Evolutionary conservation across 2,797 vertebrate genomes (phyloP).

Genomic region (Pelodytes ibericus): DNA sequence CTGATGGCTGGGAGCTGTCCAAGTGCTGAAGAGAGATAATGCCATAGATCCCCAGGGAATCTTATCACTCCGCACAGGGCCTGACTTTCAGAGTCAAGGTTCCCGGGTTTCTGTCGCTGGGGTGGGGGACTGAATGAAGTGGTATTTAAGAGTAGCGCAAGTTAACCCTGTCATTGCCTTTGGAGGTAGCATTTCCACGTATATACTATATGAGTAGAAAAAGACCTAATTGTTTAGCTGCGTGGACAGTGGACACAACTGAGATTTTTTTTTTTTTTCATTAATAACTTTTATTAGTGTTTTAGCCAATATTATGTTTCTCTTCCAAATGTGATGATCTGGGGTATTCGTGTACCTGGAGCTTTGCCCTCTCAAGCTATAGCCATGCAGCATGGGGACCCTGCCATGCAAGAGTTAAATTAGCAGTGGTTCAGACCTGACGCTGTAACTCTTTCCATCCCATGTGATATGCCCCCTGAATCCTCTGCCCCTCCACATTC

Average conservation of each 20-base stretch:
- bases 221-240: neutral
- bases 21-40: constrained; percentile 95
- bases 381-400: too few species aligned
- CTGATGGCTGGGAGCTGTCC: constrained; percentile 92
- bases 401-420: too few species aligned
- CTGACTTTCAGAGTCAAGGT: constrained; percentile 85
- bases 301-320: too few species aligned
- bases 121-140: constrained; percentile 65
- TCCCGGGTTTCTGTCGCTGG: constrained; percentile 75
- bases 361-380: too few species aligned
- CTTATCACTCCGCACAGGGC: constrained; percentile 89
- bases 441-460: constrained; percentile 24
- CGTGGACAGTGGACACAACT: too few species aligned
- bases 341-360: too few species aligned
- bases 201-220: neutral
- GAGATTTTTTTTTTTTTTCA: too few species aligned
- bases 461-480: constrained; percentile 40
- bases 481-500: constrained; percentile 72
- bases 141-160: constrained; percentile 61
- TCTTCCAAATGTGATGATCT: too few species aligned
- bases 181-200: neutral
- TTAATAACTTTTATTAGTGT: too few species aligned
- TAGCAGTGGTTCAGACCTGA: too few species aligned
- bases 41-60: constrained; percentile 88
- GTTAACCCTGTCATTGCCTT: constrained; percentile 79